These are phyloP conservation scores for Poecilobothrus nobilitatus DNA, from an alignment of 2,888 invertebrate genomes.

Conservation along the genomic window DNA sequence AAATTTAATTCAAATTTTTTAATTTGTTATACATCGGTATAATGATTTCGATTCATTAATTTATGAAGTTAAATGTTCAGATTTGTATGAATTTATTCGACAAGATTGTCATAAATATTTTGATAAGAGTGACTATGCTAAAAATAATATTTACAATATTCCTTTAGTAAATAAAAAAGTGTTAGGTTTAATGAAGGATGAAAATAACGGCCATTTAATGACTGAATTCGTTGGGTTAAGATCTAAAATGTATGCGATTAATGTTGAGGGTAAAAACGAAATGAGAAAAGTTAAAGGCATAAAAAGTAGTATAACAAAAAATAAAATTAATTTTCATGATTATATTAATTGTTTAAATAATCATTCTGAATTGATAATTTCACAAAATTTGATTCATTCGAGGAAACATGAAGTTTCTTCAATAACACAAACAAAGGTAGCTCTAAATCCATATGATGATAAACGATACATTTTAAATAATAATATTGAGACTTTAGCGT, in stretches of 20 bases:
- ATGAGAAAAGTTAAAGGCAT: not conserved
- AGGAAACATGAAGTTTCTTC: not conserved
- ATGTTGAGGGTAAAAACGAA: no score
- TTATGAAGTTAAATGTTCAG: conserved; percentile 10
- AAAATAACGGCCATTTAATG: not conserved
- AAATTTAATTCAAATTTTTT: conserved; percentile 14
- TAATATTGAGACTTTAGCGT: no score
- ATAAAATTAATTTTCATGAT: not conserved
- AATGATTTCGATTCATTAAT: conserved; percentile 17
- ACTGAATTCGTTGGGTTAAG: not conserved
- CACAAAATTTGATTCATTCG: not conserved
- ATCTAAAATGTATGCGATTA: conserved; percentile 7
- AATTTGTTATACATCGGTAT: conserved; percentile 12
- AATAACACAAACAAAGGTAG: not conserved
- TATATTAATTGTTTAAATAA: not conserved
- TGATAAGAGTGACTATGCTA: conserved; percentile 12
- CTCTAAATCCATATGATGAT: conserved; percentile 3
- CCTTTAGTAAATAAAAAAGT: conserved; percentile 8
- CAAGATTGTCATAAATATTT: not conserved
- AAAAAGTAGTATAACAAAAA: not conserved
- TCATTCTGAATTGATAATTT: not conserved
- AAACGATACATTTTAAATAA: not conserved
- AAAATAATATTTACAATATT: conserved; percentile 4
- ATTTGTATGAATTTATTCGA: conserved; percentile 15
- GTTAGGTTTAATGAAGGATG: conserved; percentile 2